Evolutionary conservation across 2,113 vertebrate species (phyloP), one percentile per base, ranked within the genome.

Genomic region (Pampusana beccarii): DNA sequence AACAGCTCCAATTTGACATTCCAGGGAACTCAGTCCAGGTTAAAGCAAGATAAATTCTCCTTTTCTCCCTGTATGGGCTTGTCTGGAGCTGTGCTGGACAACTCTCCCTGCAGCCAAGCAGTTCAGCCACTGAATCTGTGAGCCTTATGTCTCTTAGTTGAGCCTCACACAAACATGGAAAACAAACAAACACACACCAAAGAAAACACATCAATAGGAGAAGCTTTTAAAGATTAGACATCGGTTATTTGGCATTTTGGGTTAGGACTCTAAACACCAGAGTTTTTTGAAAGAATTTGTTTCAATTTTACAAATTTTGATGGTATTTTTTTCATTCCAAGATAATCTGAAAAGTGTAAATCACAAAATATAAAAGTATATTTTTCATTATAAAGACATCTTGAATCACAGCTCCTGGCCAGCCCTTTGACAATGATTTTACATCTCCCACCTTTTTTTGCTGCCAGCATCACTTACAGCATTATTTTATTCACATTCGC

Each of bases 11-110:
- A 25, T 69, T 11, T 73, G 64, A 78, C 34, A 36, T 94, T 75
- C 73, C 64, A 54, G 74, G 33, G 34, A 90, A 18, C 29, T 86
- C 62, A 83, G 34, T 60, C 38, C 72, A 83, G 60, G 70, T 78
- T 84, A 88, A 93, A 86, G 31, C 62, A 72, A 96, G 54, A 88
- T 11, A 92, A 88, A 83, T 78, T 86, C 34, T 48, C 25, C 60
- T 78, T 70, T 88, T 66, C 38, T 60, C 21, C 34, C 29, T 51
- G 7, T 54, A 15, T 33, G 50, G 82, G n/a, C 53, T 81, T 2
- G 0, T 44, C 62, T 69, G 17, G 25, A 77, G 34, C 58, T 28
- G 51, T 4, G 14, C 60, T 53, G 28, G 23, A n/a, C 53, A 61
- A 38, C 38, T 69, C 33, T 53, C 54, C 44, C 38, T 64, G 50